These are phyloP conservation scores for Cinclus cinclus DNA, from an alignment of 2,113 vertebrate genomes.

Conservation along the genomic window DNA sequence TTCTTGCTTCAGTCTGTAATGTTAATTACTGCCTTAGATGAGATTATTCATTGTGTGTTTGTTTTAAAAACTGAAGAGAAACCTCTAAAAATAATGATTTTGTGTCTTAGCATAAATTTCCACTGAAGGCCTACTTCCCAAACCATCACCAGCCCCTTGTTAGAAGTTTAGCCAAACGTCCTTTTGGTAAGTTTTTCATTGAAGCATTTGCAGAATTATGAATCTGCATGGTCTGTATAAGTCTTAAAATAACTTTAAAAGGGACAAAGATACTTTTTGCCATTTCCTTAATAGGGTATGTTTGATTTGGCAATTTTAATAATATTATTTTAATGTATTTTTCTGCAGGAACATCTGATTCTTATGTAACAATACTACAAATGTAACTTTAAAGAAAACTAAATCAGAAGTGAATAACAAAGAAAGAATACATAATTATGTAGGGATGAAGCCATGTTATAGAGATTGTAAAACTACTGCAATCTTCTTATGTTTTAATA, in stretches of 20 bases:
- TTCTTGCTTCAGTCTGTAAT: not conserved
- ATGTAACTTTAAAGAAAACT: not conserved
- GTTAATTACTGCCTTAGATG: not conserved
- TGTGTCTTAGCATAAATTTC: conserved; percentile 76
- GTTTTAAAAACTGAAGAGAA: not conserved
- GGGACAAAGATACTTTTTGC: not conserved
- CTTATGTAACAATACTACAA: not conserved
- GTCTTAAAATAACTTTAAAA: not conserved
- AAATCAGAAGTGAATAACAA: not conserved
- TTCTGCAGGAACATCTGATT: not conserved
- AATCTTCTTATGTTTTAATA: not conserved
- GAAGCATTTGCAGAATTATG: not conserved
- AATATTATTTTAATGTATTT: not conserved
- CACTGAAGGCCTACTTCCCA: conserved; percentile 86
- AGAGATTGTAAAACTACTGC: not conserved
- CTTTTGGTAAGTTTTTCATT: conserved; percentile 78
- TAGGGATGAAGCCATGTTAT: not conserved
- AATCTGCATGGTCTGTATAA: not conserved
- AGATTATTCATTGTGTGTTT: not conserved
- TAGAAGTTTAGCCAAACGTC: conserved; percentile 71
- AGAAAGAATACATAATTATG: not conserved
- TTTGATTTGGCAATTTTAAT: not conserved
- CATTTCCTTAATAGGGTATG: not conserved
- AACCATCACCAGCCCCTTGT: conserved; percentile 75
- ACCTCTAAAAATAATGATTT: conserved; percentile 22